Evolutionary conservation across 2,113 vertebrate genomes (phyloP).

Genomic region (Columba livia): DNA sequence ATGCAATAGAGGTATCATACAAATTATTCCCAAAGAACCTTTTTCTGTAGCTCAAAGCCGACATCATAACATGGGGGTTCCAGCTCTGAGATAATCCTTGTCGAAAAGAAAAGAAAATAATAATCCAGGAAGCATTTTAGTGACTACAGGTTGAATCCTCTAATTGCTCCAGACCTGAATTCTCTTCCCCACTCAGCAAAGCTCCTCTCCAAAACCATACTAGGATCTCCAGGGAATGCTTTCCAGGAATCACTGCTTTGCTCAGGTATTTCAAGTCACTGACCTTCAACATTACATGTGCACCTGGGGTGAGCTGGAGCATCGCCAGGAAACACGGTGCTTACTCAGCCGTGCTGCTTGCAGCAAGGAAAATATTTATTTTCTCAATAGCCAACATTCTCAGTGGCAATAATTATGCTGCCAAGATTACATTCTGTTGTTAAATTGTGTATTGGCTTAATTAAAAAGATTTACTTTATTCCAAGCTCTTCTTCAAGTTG

Average conservation of each 20-base stretch:
- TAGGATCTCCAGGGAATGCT: neutral
- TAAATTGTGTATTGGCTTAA: neutral
- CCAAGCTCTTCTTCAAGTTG: neutral
- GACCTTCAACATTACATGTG: neutral
- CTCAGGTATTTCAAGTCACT: neutral
- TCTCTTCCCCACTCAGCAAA: neutral
- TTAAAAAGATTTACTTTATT: neutral
- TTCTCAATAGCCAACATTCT: neutral
- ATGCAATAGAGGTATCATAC: too few relatives aligned
- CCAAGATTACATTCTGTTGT: neutral
- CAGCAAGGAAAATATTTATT: neutral
- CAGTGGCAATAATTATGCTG: neutral
- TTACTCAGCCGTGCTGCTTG: neutral
- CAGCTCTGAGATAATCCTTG: neutral
- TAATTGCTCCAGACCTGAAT: neutral
- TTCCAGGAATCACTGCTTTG: neutral
- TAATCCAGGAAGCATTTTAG: neutral
- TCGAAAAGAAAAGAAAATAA: too few relatives aligned
- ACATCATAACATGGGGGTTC: neutral
- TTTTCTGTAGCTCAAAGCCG: neutral
- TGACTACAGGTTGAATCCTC: neutral
- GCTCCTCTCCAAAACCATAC: neutral
- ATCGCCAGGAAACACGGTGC: neutral
- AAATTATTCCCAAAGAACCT: rapidly evolving
- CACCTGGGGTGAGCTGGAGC: neutral